These are phyloP conservation scores for Osmerus eperlanus DNA, from an alignment of 2,113 vertebrate genomes.

Conservation along the genomic window DNA sequence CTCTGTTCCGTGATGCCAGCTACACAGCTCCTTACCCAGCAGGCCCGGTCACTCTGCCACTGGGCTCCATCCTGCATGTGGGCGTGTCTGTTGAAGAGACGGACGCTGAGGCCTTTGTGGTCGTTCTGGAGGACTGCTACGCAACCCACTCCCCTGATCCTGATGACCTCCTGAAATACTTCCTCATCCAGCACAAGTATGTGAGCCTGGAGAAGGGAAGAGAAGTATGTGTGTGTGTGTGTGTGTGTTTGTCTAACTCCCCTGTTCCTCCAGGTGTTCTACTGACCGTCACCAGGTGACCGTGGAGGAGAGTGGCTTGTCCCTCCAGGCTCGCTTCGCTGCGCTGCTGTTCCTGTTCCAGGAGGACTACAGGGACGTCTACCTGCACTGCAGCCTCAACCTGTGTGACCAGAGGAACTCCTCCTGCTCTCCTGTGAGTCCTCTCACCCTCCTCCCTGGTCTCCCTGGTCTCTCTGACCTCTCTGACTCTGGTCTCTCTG, in stretches of 20 bases:
- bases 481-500: too few relatives aligned
- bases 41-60: slow-evolving; percentile 33
- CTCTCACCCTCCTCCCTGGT: background rate
- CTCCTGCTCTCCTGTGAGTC: slow-evolving; percentile 17
- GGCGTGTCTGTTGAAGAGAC: slow-evolving; percentile 33
- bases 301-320: slow-evolving; percentile 38
- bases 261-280: slow-evolving; percentile 50
- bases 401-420: slow-evolving; percentile 3
- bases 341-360: slow-evolving; percentile 36
- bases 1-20: slow-evolving; percentile 43
- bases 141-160: slow-evolving; percentile 38
- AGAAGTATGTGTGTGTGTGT: background rate
- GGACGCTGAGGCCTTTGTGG: slow-evolving; percentile 32
- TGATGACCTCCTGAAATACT: slow-evolving; percentile 21
- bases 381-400: slow-evolving; percentile 16
- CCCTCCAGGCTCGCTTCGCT: slow-evolving; percentile 5
- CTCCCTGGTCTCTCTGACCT: background rate
- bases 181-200: slow-evolving; percentile 61
- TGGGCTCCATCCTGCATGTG: slow-evolving; percentile 55
- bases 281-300: slow-evolving; percentile 36
- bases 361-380: slow-evolving; percentile 15
- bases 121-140: slow-evolving; percentile 62
- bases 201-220: slow-evolving; percentile 7
- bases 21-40: slow-evolving; percentile 44
- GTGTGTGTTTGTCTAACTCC: background rate